Conservation (phyloP, 2,888 invertebrate species). For the Tetheella fluctuosa region DNA sequence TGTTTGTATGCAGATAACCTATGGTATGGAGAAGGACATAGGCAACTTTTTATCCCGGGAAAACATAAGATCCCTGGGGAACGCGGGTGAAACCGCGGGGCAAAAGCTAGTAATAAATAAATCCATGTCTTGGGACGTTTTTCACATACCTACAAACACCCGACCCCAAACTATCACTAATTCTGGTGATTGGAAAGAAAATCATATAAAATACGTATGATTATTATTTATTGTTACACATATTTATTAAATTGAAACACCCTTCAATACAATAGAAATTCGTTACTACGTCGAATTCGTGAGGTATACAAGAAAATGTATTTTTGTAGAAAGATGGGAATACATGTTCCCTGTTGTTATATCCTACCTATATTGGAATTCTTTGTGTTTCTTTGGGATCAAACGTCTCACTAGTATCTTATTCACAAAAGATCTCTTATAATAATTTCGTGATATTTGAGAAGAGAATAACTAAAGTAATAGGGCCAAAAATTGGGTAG, state of each 20-base stretch:
- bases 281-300: slow-evolving; percentile 2
- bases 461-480: slow-evolving; percentile 53
- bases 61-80: too few relatives aligned
- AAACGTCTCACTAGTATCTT: slow-evolving; percentile 58
- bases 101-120: too few relatives aligned
- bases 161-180: too few relatives aligned
- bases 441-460: slow-evolving; percentile 55
- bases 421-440: slow-evolving; percentile 61
- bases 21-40: too few relatives aligned
- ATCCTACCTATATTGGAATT: slow-evolving; percentile 47
- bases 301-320: slow-evolving; percentile 4
- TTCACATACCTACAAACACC: too few relatives aligned
- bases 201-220: too few relatives aligned
- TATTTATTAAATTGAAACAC: slow-evolving; percentile 1
- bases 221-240: background rate
- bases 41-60: too few relatives aligned
- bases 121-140: too few relatives aligned
- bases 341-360: slow-evolving; percentile 35
- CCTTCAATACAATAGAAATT: slow-evolving; percentile 9
- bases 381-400: slow-evolving; percentile 51
- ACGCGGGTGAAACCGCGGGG: too few relatives aligned
- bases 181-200: too few relatives aligned
- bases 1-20: too few relatives aligned
- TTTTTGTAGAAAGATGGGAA: slow-evolving; percentile 5
- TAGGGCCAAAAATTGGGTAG: slow-evolving; percentile 45